Evolutionary conservation across 1,140 invertebrate species (phyloP).

Genomic region (Calephelis virginiensis): DNA sequence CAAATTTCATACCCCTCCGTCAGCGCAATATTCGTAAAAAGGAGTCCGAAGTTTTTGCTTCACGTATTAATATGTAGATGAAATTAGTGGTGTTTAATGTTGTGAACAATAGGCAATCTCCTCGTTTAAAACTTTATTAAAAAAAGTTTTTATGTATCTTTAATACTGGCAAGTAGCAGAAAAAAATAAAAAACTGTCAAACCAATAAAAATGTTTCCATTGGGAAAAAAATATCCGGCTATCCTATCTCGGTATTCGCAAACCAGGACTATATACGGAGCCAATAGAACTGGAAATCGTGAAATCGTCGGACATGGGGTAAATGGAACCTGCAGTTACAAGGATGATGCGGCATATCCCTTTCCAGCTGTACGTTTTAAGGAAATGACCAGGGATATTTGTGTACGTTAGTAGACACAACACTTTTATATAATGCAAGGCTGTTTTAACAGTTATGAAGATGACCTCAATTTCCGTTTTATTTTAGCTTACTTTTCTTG

Average conservation of each 20-base stretch:
- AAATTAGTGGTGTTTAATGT: no score
- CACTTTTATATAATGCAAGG: no score
- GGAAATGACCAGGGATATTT: conserved; percentile 80
- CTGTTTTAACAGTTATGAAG: no score
- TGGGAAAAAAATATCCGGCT: conserved; percentile 23
- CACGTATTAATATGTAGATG: no score
- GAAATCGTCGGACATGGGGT: conserved; percentile 94
- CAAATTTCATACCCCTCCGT: no score
- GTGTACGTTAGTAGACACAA: conserved; percentile 50
- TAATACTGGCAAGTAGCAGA: neutral
- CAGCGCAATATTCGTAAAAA: no score
- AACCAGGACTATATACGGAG: conserved; percentile 39
- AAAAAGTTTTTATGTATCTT: neutral
- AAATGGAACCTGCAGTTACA: conserved; percentile 88
- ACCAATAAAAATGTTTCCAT: conserved; percentile 19
- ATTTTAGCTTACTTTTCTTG: no score
- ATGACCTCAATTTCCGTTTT: no score
- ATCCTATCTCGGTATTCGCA: conserved; percentile 21
- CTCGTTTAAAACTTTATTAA: no score
- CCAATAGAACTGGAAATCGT: conserved; percentile 85
- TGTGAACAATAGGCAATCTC: no score
- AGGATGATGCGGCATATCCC: conserved; percentile 88
- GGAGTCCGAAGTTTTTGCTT: no score
- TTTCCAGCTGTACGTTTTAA: conserved; percentile 94
- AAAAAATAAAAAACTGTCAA: neutral